Evolutionary conservation across 1,140 invertebrate species (phyloP).

Genomic region (Samia ricini): DNA sequence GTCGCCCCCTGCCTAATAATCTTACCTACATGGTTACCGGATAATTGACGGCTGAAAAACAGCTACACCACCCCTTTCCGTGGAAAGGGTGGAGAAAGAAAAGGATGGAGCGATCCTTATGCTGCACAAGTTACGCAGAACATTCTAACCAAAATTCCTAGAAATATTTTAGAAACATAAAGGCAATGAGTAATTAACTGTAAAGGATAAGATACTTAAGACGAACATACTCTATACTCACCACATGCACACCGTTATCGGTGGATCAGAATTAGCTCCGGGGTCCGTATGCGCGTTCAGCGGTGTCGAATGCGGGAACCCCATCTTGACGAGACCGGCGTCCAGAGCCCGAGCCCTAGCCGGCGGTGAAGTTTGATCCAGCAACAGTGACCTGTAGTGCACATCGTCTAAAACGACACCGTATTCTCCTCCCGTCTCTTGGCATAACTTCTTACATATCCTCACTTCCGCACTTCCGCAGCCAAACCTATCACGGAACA

Average conservation of each 20-base stretch:
- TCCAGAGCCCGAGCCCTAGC: conserved; percentile 88
- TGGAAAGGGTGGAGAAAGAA: too few relatives aligned
- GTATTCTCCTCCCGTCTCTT: conserved; percentile 91
- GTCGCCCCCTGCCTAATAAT: too few relatives aligned
- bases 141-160: too few relatives aligned
- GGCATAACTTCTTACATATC: conserved; percentile 91
- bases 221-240: conserved; percentile 67
- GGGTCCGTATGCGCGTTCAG: conserved; percentile 53
- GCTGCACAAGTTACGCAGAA: too few relatives aligned
- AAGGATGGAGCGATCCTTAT: too few relatives aligned
- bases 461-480: conserved; percentile 96
- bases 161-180: too few relatives aligned
- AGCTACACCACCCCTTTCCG: too few relatives aligned
- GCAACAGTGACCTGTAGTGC: conserved; percentile 88
- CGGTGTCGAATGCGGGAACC: conserved; percentile 88
- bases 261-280: conserved; percentile 79
- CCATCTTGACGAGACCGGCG: conserved; percentile 94
- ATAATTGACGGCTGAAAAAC: too few relatives aligned
- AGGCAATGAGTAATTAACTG: too few relatives aligned
- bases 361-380: conserved; percentile 92
- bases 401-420: conserved; percentile 92
- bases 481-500: conserved; percentile 96
- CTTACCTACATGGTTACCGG: too few relatives aligned
- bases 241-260: conserved; percentile 92
- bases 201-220: too few relatives aligned